Conservation (phyloP, 1,140 invertebrate species). For the Cydia strobilella region DNA sequence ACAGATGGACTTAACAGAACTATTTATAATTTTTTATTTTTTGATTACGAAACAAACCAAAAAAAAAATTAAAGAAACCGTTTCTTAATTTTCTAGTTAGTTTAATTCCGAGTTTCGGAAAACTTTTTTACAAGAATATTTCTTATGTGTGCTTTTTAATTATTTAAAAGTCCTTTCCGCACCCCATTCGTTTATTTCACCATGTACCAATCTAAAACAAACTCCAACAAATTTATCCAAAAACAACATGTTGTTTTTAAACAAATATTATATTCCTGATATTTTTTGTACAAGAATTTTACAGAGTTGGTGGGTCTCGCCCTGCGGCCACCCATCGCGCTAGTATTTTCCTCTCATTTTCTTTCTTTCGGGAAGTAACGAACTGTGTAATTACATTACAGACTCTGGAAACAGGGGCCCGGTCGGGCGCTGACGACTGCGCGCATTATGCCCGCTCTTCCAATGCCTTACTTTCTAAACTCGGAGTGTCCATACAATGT, state of each 20-base stretch:
- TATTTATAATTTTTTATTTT: too few relatives aligned
- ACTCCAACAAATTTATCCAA: too few relatives aligned
- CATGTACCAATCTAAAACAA: too few relatives aligned
- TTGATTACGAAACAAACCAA: too few relatives aligned
- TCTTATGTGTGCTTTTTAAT: too few relatives aligned
- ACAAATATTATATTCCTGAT: constrained; percentile 9
- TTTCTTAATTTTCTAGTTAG: too few relatives aligned
- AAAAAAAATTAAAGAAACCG: too few relatives aligned
- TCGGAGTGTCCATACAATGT: constrained; percentile 21
- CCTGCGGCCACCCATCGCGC: constrained; percentile 49
- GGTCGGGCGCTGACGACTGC: constrained; percentile 51
- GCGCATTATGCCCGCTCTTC: constrained; percentile 39
- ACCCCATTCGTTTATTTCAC: not conserved
- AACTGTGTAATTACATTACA: constrained; percentile 67
- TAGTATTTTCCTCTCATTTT: constrained; percentile 65
- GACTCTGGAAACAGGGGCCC: constrained; percentile 52
- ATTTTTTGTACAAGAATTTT: constrained; percentile 33
- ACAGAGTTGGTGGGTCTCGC: constrained; percentile 36
- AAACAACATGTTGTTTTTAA: constrained; percentile 3
- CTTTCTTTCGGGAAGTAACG: constrained; percentile 67
- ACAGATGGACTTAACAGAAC: too few relatives aligned
- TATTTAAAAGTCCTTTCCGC: not conserved
- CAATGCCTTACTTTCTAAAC: constrained; percentile 48
- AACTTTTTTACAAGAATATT: too few relatives aligned
- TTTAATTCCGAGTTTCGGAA: too few relatives aligned